Evolutionary conservation across 2,888 invertebrate species (phyloP).

Genomic region (Catocala fraxini): DNA sequence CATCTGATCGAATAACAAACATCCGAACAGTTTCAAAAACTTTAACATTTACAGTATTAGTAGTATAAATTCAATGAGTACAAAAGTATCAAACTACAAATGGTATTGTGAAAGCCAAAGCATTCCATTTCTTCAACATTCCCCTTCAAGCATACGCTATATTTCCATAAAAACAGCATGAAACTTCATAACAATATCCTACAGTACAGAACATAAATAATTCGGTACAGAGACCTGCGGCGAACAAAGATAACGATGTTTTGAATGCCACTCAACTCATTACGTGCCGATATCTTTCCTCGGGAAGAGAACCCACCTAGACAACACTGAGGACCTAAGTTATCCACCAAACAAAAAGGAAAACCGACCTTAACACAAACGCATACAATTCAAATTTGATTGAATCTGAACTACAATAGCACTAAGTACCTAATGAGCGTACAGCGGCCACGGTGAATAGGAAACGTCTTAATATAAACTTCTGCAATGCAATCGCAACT

Average conservation of each 20-base stretch:
- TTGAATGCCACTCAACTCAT: constrained; percentile 84
- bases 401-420: constrained; percentile 58
- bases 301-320: constrained; percentile 69
- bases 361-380: constrained; percentile 40
- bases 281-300: constrained; percentile 81
- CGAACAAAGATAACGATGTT: constrained; percentile 80
- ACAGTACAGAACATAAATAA: constrained; percentile 35
- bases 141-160: neutral
- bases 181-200: constrained; percentile 9
- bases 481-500: constrained; percentile 37
- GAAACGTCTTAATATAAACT: constrained; percentile 66
- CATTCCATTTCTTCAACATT: neutral
- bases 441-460: constrained; percentile 59
- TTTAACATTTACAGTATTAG: no score
- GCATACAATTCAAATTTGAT: constrained; percentile 34
- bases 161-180: constrained; percentile 1
- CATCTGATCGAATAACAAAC: no score
- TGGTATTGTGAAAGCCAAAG: no score
- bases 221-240: constrained; percentile 60
- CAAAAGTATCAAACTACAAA: no score
- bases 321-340: constrained; percentile 62
- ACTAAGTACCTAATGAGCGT: constrained; percentile 83
- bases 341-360: constrained; percentile 16
- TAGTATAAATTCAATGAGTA: no score
- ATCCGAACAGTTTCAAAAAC: no score